Base-by-base conservation (phyloP, 2,113 vertebrate species). In the Lathamus discolor region DNA sequence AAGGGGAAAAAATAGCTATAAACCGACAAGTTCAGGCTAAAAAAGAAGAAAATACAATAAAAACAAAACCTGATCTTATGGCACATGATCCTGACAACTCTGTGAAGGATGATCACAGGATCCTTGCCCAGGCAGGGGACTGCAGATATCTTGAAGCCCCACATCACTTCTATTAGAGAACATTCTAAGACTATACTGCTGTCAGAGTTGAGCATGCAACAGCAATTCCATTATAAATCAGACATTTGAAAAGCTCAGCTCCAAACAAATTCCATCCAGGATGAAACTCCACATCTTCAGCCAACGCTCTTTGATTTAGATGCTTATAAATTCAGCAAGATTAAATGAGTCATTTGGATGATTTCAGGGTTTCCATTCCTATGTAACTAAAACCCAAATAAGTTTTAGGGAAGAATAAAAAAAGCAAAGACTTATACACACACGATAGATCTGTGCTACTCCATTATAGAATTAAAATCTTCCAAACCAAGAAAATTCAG, bases 351-450 rank as follows among this genome's bases (percentile, higher is more conserved):
- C 86, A 77, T 72, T 46, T 3, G 16, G 37, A 48, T 7, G 54
- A 88, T 70, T 92, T 83, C 83, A 94, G 46, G 73, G 55, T 91
- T 95, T 93, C 83, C 66, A 94, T 84, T 88, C 43, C 63, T 41
- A 5, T 35, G 23, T 39, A 93, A 82, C 54, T 57, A 73, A 59
- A 91, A 93, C 11, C 19, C 24, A 78, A 88, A 69, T 57, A 39
- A 25, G 29, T 48, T 64, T 72, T 33, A 80, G 33, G 11, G 12
- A 14, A 59, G 24, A 49, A 27, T 27, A n/a, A 23, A 4, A 23
- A 51, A 51, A 8, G 2, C 28, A 76, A 88, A 88, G 41, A 24
- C 69, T 93, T 83, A 54, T n/a, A 75, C 6, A 87, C 37, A 77
- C 41, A 88, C 5, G 73, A 74, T 2, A 83, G 67, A 86, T 57